Conservation (phyloP, 2,113 vertebrate genomes). For the Climacteris rufus region DNA sequence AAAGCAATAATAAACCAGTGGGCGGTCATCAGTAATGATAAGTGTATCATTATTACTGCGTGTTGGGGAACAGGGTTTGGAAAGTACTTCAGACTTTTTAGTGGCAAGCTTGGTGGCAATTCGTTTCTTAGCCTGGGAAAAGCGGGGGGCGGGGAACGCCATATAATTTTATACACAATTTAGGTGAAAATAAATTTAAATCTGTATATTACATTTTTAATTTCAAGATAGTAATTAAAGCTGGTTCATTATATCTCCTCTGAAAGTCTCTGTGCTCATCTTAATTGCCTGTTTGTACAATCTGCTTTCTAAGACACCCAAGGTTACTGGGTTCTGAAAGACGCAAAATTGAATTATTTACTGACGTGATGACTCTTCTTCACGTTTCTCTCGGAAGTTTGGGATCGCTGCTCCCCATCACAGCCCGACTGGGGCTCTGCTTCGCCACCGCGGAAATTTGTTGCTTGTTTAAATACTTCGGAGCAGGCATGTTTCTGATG, state of each 20-base stretch:
- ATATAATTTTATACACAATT: slow-evolving; percentile 77
- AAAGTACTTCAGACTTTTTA: slow-evolving; percentile 74
- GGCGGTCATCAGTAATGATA: slow-evolving; percentile 84
- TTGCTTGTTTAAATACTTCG: neutral
- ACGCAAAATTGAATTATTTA: slow-evolving; percentile 73
- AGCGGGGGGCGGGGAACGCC: neutral
- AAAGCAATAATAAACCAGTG: slow-evolving; percentile 84
- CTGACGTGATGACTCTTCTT: slow-evolving; percentile 62
- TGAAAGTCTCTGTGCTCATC: slow-evolving; percentile 75
- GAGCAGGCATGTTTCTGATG: neutral
- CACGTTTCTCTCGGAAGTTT: slow-evolving; percentile 62
- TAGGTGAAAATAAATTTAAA: slow-evolving; percentile 80
- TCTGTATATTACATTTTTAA: slow-evolving; percentile 79
- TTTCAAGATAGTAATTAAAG: slow-evolving; percentile 82
- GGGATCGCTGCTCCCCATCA: neutral
- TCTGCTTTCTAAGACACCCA: slow-evolving; percentile 76
- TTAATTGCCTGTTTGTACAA: slow-evolving; percentile 76
- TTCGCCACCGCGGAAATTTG: neutral
- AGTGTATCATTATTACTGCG: slow-evolving; percentile 77
- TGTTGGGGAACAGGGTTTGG: slow-evolving; percentile 72
- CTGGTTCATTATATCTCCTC: slow-evolving; percentile 77
- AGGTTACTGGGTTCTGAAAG: slow-evolving; percentile 74
- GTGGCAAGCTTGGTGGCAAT: slow-evolving; percentile 71
- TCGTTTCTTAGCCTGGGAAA: slow-evolving; percentile 61
- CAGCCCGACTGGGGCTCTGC: neutral